Percentiles rank a stretch among this genome's conserved stretches.
Conservation (phyloP, 2,888 invertebrate species). For the Cosmopolites sordidus region DNA sequence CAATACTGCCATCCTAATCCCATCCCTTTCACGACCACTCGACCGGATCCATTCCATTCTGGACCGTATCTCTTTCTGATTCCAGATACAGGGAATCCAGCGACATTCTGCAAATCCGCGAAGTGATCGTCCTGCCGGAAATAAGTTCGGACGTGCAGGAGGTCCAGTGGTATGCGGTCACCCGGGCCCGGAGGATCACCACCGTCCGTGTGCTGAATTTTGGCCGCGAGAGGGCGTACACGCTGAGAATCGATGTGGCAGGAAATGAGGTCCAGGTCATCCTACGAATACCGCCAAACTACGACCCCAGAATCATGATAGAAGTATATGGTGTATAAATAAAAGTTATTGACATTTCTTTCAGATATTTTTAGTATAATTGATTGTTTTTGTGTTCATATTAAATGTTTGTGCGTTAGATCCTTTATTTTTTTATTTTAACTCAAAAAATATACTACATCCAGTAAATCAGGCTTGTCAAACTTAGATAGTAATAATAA, state of each 20-base stretch:
- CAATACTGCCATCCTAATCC: too few species aligned
- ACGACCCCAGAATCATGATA: constrained; percentile 35
- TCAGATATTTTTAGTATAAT: too few species aligned
- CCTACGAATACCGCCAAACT: constrained; percentile 31
- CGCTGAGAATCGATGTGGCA: constrained; percentile 34
- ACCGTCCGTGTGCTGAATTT: constrained; percentile 36
- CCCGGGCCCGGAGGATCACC: constrained; percentile 31
- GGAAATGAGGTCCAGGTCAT: constrained; percentile 32
- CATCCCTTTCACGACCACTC: too few species aligned
- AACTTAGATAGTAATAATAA: too few species aligned
- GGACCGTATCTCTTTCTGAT: too few species aligned
- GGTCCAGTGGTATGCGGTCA: constrained; percentile 33
- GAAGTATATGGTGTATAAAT: constrained; percentile 34
- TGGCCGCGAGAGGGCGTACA: constrained; percentile 34
- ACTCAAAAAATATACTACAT: too few species aligned
- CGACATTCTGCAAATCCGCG: constrained; percentile 32
- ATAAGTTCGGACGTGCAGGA: constrained; percentile 31
- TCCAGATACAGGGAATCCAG: constrained; percentile 28
- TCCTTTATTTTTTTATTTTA: too few species aligned
- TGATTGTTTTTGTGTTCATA: too few species aligned
- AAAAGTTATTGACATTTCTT: too few species aligned
- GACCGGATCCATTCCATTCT: too few species aligned
- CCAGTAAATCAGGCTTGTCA: too few species aligned
- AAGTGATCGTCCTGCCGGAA: constrained; percentile 30
- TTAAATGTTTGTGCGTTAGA: too few species aligned